Conservation (phyloP, 2,797 vertebrate species). For the Esox masquinongy region DNA sequence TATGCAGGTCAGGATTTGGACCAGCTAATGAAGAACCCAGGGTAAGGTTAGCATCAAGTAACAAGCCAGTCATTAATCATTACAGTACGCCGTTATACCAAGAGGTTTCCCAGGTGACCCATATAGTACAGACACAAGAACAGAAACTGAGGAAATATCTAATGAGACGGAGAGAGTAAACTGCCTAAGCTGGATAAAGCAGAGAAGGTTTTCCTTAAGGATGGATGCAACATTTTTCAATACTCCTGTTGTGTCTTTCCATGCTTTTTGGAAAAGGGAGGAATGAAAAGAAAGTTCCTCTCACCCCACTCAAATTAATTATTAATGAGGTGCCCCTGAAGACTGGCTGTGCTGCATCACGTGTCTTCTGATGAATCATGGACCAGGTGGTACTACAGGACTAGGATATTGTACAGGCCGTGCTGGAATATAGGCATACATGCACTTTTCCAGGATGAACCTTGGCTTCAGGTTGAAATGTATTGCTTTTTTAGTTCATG, state of each 20-base stretch:
- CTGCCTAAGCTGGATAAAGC: not conserved
- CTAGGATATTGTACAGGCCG: not conserved
- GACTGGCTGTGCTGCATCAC: slow-evolving; percentile 6
- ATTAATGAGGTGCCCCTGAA: slow-evolving; percentile 40
- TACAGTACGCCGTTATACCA: slow-evolving; percentile 37
- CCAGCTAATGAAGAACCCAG: slow-evolving; percentile 2
- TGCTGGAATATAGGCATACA: not conserved
- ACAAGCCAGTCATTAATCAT: slow-evolving; percentile 45
- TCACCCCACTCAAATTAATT: slow-evolving; percentile 46
- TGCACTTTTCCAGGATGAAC: not conserved
- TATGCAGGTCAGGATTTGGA: not conserved
- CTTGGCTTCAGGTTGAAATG: not conserved
- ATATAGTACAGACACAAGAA: not conserved
- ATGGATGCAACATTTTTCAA: not conserved
- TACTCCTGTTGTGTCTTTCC: slow-evolving; percentile 23
- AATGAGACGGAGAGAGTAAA: not conserved
- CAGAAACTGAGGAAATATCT: not conserved
- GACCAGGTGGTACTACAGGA: not conserved
- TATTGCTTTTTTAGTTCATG: not conserved
- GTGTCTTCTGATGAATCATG: not conserved
- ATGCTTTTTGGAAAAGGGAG: slow-evolving; percentile 41
- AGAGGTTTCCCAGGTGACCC: slow-evolving; percentile 9
- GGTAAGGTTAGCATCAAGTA: slow-evolving; percentile 34
- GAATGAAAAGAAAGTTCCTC: slow-evolving; percentile 31
- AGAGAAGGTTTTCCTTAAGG: slow-evolving; percentile 15